phyloP scores from a whole-genome alignment of 2,113 vertebrate genomes.

The Colinus virginianus region DNA sequence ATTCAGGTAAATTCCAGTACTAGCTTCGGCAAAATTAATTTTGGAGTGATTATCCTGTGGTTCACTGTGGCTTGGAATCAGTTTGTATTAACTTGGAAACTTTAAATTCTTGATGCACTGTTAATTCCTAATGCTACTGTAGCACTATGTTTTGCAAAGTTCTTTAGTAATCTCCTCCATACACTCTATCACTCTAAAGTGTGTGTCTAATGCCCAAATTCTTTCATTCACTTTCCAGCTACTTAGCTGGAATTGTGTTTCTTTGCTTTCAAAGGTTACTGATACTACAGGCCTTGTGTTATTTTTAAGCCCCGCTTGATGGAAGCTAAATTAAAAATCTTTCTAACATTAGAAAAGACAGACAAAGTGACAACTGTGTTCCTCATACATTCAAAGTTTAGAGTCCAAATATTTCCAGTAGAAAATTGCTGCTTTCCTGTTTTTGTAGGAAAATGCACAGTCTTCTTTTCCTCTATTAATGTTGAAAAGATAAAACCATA shows the following conservation, averaged over 20 bases:
- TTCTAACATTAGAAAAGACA: background rate
- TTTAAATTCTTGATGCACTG: constrained; percentile 67
- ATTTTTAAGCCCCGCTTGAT: constrained; percentile 43
- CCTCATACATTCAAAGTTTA: background rate
- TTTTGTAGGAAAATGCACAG: background rate
- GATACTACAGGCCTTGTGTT: background rate
- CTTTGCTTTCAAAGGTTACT: background rate
- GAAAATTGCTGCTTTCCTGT: background rate
- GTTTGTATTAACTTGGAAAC: constrained; percentile 43
- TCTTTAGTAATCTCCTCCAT: constrained; percentile 26
- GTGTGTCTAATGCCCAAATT: constrained; percentile 39
- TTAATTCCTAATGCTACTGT: constrained; percentile 69
- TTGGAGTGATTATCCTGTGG: constrained; percentile 42
- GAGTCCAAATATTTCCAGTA: constrained; percentile 11
- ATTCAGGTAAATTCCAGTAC: constrained; percentile 52
- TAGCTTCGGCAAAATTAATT: constrained; percentile 44
- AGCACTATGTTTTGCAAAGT: constrained; percentile 48
- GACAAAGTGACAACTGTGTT: background rate
- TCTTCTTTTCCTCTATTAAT: background rate
- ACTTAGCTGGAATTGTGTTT: constrained; percentile 36
- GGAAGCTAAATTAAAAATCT: background rate
- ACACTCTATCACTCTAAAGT: background rate
- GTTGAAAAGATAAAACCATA: background rate
- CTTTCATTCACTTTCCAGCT: constrained; percentile 7
- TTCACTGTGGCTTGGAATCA: constrained; percentile 31